phyloP scores from a whole-genome alignment of 2,113 vertebrate genomes.

The Cnemophilus loriae region DNA sequence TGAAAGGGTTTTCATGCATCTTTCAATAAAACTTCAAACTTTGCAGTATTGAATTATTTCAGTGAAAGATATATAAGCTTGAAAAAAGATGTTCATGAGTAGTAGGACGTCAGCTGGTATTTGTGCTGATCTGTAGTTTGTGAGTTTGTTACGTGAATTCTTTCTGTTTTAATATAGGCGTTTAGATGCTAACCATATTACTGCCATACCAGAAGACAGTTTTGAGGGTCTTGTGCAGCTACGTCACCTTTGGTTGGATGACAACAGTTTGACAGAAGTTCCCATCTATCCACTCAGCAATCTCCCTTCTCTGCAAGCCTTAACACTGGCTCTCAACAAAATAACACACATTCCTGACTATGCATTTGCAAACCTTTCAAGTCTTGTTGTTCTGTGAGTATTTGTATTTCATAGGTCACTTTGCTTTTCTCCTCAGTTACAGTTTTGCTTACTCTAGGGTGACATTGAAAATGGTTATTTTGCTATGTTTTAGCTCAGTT shows the following conservation, averaged over 20 bases:
- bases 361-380: slow-evolving; percentile 93
- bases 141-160: neutral
- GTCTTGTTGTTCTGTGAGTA: slow-evolving; percentile 95
- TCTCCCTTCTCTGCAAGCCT: slow-evolving; percentile 88
- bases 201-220: slow-evolving; percentile 87
- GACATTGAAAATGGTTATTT: neutral
- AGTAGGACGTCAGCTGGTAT: neutral
- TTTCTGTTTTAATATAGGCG: slow-evolving; percentile 73
- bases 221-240: slow-evolving; percentile 92
- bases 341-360: slow-evolving; percentile 89
- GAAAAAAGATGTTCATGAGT: neutral
- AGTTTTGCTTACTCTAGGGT: neutral
- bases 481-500: neutral
- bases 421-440: neutral
- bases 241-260: slow-evolving; percentile 95
- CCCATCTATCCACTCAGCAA: slow-evolving; percentile 85
- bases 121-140: neutral
- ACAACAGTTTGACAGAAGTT: slow-evolving; percentile 90
- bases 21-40: neutral
- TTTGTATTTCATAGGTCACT: neutral
- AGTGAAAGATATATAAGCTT: neutral
- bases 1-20: neutral
- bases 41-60: neutral
- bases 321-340: slow-evolving; percentile 93
- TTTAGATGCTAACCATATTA: slow-evolving; percentile 95